Evolutionary conservation across 2,888 invertebrate species (phyloP), one percentile per base, ranked within the genome.

Genomic region (Pollenia amentaria): DNA sequence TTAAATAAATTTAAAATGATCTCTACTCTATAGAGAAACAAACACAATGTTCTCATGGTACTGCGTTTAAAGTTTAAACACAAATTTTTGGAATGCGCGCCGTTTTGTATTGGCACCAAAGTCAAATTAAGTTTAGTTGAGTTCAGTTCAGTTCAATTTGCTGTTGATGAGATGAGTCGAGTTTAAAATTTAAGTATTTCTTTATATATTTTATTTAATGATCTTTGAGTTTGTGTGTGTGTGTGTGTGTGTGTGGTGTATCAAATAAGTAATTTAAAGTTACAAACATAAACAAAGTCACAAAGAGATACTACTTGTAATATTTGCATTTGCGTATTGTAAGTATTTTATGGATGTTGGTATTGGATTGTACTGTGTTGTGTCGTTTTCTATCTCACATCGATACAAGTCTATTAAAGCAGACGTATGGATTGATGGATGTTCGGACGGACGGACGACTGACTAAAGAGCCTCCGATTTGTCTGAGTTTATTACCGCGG

Each of bases 381-480:
- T 53, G 51, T 64, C 14, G 18, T 62, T 62, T 48, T 57, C 21
- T 51, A 51, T 69, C 40, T 42, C 40, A 16, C 55, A 65, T 38
- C 40, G 12, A 51, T 42, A 62, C 51, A 42, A 53, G 40, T 53
- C 29, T 81, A 44, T 60, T 76, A 46, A 75, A 14, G 12, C 44
- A 44, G 29, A 29, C 29, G 29, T 29, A 29, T 29, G 29, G 60
- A 82, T 60, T 51, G 14, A 44, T 44, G 67, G 60, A 75, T 73
- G 51, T 3, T 29, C 29, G 29, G 60, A 82, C 67, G 57, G 14
- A 42, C 51, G 67, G 60, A 75, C 78, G 51, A 60, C 67, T 53
- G 73, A 11, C 60, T 51, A 78, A 84, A 77, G 73, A 69, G 76
- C 76, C 87, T 84, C 84, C 80, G 55, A 77, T 64, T 77, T 80